These are phyloP conservation scores for Cyanoliseus patagonus DNA, from an alignment of 2,113 vertebrate genomes.

Conservation along the genomic window DNA sequence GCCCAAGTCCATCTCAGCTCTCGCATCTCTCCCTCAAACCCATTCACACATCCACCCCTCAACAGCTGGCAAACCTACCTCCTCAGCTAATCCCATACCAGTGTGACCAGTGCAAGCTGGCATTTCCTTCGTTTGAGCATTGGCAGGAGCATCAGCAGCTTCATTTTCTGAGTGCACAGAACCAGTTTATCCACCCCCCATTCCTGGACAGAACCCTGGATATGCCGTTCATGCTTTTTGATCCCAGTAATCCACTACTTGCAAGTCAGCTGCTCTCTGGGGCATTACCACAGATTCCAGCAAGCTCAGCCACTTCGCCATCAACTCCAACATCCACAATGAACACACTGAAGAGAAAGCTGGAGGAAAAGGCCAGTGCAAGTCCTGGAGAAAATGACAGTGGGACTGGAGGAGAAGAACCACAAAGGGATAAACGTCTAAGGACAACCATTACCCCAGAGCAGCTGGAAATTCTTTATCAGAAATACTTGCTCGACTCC, in stretches of 20 bases:
- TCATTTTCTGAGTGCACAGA: slow-evolving; percentile 96
- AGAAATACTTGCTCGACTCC: slow-evolving; percentile 97
- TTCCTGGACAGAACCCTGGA: slow-evolving; percentile 95
- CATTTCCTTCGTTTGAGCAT: slow-evolving; percentile 96
- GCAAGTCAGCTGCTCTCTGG: slow-evolving; percentile 94
- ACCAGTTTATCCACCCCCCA: slow-evolving; percentile 97
- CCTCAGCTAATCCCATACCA: slow-evolving; percentile 97
- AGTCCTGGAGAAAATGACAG: slow-evolving; percentile 98
- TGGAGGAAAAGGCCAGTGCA: slow-evolving; percentile 95
- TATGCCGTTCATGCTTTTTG: slow-evolving; percentile 98
- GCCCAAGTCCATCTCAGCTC: slow-evolving; percentile 87
- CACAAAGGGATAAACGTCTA: slow-evolving; percentile 94
- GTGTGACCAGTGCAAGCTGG: slow-evolving; percentile 98
- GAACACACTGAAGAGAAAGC: slow-evolving; percentile 96
- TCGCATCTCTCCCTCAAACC: slow-evolving; percentile 89
- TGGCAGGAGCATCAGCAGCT: slow-evolving; percentile 99
- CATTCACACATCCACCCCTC: slow-evolving; percentile 88
- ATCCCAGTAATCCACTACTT: slow-evolving; percentile 94
- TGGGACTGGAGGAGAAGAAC: slow-evolving; percentile 93
- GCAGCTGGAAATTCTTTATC: slow-evolving; percentile 96
- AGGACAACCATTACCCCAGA: slow-evolving; percentile 99
- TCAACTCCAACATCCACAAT: slow-evolving; percentile 94
- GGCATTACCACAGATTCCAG: slow-evolving; percentile 91
- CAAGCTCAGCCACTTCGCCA: slow-evolving; percentile 93
- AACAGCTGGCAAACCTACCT: slow-evolving; percentile 84